A percentile compares a stretch with the other conserved stretches of the same genome.
Conservation (phyloP, 2,113 vertebrate genomes). For the Xiphophorus maculatus region DNA sequence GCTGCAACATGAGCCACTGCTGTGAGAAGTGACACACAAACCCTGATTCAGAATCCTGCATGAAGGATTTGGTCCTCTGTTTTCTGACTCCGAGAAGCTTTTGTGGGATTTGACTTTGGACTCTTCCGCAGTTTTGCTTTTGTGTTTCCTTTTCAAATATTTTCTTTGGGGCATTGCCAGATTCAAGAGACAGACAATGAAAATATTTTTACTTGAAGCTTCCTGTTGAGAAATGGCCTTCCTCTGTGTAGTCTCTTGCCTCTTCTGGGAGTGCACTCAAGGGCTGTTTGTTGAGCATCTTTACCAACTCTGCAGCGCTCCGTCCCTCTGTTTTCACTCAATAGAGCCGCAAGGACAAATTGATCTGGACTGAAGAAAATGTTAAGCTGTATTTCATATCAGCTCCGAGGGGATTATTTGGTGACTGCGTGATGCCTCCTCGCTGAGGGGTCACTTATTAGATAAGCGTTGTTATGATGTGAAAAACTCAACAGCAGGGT, state of each 20-base stretch:
- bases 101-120: slow-evolving; percentile 44
- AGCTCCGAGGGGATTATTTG: slow-evolving; percentile 31
- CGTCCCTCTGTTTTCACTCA: slow-evolving; percentile 9
- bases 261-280: slow-evolving; percentile 32
- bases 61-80: slow-evolving; percentile 33
- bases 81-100: slow-evolving; percentile 32
- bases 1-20: slow-evolving; percentile 44
- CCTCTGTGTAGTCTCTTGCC: slow-evolving; percentile 26
- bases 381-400: slow-evolving; percentile 26
- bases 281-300: slow-evolving; percentile 45
- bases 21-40: slow-evolving; percentile 24
- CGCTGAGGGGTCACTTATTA: slow-evolving; percentile 7
- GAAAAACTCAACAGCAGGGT: not conserved
- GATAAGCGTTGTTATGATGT: slow-evolving; percentile 8
- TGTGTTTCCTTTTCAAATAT: slow-evolving; percentile 55
- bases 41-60: slow-evolving; percentile 15
- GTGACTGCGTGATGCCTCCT: slow-evolving; percentile 6
- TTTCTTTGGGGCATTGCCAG: slow-evolving; percentile 36
- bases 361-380: slow-evolving; percentile 35
- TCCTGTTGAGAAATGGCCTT: slow-evolving; percentile 33
- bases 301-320: not conserved
- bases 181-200: slow-evolving; percentile 35
- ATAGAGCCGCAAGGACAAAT: slow-evolving; percentile 51
- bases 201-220: slow-evolving; percentile 20
- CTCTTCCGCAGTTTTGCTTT: slow-evolving; percentile 51